Percentiles rank a stretch among this genome's conserved stretches.
Evolutionary conservation across 2,113 vertebrate genomes (phyloP).

Genomic region (Anser cygnoides): DNA sequence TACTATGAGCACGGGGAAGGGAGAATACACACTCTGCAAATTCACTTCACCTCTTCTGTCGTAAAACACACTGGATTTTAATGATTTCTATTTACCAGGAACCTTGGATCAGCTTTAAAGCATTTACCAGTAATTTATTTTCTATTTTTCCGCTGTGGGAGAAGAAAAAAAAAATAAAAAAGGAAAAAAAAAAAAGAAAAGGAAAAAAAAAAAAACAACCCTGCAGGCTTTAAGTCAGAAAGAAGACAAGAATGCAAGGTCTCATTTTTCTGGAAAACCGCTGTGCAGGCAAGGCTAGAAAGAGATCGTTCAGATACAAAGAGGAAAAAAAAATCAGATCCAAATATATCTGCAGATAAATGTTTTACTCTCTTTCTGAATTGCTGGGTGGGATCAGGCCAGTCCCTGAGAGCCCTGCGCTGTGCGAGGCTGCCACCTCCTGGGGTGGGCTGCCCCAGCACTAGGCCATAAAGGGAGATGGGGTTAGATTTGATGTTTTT

Average conservation of each 20-base stretch:
- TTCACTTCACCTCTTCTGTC: constrained; percentile 41
- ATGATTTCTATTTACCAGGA: constrained; percentile 46
- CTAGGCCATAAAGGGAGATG: background rate
- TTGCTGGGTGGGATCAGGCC: background rate
- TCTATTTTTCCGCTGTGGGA: background rate
- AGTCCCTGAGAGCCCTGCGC: background rate
- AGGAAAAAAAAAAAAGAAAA: background rate
- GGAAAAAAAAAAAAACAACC: background rate
- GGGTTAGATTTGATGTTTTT: background rate
- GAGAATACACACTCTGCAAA: background rate
- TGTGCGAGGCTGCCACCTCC: constrained; percentile 62
- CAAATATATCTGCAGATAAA: constrained; percentile 47
- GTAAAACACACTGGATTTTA: constrained; percentile 43
- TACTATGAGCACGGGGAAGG: background rate
- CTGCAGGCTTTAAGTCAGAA: background rate
- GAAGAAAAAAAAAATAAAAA: background rate
- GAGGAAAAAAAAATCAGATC: background rate
- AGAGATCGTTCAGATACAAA: constrained; percentile 20
- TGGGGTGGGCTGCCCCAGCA: background rate
- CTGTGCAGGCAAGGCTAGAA: background rate
- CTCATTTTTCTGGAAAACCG: constrained; percentile 31
- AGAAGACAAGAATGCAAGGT: background rate
- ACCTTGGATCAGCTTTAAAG: constrained; percentile 24
- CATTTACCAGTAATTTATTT: background rate
- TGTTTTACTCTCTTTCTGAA: background rate